Conservation (phyloP, 2,888 invertebrate genomes). For the Molanna angustata region DNA sequence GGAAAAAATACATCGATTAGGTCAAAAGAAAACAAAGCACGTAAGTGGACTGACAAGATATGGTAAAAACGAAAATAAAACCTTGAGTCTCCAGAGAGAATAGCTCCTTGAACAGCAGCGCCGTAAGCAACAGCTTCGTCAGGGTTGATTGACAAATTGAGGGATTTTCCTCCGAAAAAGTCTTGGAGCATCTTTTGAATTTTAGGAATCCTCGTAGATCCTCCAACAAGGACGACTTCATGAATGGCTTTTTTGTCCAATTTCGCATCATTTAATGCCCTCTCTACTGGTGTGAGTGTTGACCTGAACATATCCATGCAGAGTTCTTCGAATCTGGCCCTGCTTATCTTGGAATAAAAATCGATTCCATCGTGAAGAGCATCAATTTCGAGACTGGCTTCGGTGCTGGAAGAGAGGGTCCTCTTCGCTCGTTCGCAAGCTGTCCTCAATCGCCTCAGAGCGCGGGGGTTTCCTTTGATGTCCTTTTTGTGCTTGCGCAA, state of each 20-base stretch:
- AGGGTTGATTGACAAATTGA: conserved; percentile 90
- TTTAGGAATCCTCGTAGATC: conserved; percentile 89
- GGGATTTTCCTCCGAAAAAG: conserved; percentile 75
- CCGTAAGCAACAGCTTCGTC: conserved; percentile 93
- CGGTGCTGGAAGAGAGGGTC: conserved; percentile 72
- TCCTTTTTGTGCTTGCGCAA: conserved; percentile 71
- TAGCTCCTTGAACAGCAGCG: conserved; percentile 92
- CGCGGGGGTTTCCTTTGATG: conserved; percentile 68
- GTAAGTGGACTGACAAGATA: too few relatives aligned
- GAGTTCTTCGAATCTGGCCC: conserved; percentile 87
- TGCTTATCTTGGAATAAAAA: conserved; percentile 82
- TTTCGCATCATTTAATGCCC: conserved; percentile 76
- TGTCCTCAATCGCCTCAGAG: conserved; percentile 78
- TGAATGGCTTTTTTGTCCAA: conserved; percentile 78
- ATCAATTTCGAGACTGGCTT: conserved; percentile 83
- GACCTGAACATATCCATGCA: conserved; percentile 75
- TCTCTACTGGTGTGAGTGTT: conserved; percentile 82
- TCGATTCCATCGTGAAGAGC: conserved; percentile 87
- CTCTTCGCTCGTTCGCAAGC: conserved; percentile 81
- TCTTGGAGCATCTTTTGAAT: conserved; percentile 84
- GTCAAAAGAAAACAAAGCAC: not conserved
- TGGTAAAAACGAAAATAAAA: too few relatives aligned
- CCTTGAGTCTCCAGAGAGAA: conserved; percentile 68
- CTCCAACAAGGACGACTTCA: conserved; percentile 84
- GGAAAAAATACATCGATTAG: not conserved